Conservation (phyloP, 2,888 invertebrate genomes). For the Platycheirus rosarum region DNA sequence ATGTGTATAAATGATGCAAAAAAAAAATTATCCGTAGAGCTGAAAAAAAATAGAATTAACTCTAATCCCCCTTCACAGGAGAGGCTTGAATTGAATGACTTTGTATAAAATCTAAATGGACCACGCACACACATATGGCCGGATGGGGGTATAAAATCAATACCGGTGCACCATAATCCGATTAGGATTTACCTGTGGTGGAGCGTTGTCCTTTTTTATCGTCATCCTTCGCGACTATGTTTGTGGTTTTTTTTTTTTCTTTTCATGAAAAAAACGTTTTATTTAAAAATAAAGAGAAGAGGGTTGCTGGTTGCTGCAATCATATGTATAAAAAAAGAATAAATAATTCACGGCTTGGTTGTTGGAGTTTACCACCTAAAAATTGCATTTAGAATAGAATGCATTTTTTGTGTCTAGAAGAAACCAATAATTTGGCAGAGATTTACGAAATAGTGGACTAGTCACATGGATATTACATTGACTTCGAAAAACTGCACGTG, state of each 20-base stretch:
- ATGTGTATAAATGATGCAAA: conserved; percentile 18
- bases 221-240: conserved; percentile 6
- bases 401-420: too few relatives aligned
- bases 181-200: conserved; percentile 71
- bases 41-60: conserved; percentile 18
- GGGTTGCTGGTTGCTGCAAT: conserved; percentile 16
- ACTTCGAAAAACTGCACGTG: too few relatives aligned
- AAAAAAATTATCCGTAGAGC: conserved; percentile 10
- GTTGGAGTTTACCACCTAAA: not conserved
- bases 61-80: conserved; percentile 62
- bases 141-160: conserved; percentile 61
- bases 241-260: not conserved
- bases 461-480: too few relatives aligned
- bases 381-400: too few relatives aligned
- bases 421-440: too few relatives aligned
- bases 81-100: conserved; percentile 63
- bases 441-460: too few relatives aligned
- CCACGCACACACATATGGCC: conserved; percentile 45
- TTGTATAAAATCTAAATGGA: conserved; percentile 60
- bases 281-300: conserved; percentile 58
- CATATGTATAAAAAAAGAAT: conserved; percentile 9
- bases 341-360: conserved; percentile 1
- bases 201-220: conserved; percentile 23
- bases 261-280: conserved; percentile 60
- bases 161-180: conserved; percentile 71